Conservation (phyloP, 2,113 vertebrate genomes). For the Hippotragus niger region DNA sequence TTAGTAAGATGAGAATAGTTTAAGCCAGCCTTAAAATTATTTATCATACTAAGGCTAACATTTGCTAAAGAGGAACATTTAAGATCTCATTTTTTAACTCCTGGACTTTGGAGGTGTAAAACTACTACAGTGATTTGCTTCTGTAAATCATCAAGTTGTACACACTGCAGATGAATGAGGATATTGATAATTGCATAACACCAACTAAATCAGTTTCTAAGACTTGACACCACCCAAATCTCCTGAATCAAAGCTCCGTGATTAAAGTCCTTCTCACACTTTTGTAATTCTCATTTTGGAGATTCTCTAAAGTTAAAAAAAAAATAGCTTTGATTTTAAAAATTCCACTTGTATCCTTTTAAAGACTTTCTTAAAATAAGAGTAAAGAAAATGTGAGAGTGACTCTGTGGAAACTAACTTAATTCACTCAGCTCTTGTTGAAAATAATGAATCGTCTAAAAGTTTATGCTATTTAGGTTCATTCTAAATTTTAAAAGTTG, state of each 20-base stretch:
- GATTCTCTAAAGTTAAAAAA: not conserved
- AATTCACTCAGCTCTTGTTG: not conserved
- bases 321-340: not conserved
- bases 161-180: not conserved
- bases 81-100: not conserved
- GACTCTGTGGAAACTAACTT: not conserved
- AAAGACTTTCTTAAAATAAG: not conserved
- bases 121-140: not conserved
- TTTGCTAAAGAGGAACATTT: not conserved
- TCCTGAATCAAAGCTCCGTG: not conserved
- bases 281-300: not conserved
- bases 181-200: not conserved
- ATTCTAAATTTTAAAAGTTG: conserved; percentile 3
- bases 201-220: not conserved
- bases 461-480: not conserved
- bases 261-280: not conserved
- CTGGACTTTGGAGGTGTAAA: not conserved
- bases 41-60: not conserved
- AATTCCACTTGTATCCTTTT: not conserved
- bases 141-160: not conserved
- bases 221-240: not conserved
- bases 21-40: not conserved
- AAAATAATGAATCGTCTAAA: not conserved
- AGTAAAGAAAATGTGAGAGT: not conserved
- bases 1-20: not conserved